These are phyloP conservation scores for Rhagonycha lutea DNA, from an alignment of 2,888 invertebrate genomes.

Conservation along the genomic window DNA sequence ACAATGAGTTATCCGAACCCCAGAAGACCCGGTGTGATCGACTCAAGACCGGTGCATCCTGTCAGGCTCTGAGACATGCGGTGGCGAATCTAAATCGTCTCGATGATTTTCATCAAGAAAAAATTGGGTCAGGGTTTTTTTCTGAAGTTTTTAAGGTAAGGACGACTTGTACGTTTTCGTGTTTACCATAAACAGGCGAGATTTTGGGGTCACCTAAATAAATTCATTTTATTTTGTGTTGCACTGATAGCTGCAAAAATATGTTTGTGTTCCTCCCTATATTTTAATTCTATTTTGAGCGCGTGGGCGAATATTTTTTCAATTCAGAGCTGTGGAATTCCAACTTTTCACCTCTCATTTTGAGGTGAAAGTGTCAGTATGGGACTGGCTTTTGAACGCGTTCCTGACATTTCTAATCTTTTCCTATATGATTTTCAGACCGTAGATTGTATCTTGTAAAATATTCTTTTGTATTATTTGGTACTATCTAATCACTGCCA, in stretches of 20 bases:
- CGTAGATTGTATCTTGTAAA: conserved; percentile 8
- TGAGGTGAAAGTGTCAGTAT: conserved; percentile 17
- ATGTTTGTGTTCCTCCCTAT: conserved; percentile 8
- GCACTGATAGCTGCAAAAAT: not conserved
- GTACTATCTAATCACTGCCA: not conserved
- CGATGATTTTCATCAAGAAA: conserved; percentile 92
- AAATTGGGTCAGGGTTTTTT: conserved; percentile 94
- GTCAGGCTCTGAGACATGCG: conserved; percentile 87
- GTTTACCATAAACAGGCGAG: not conserved
- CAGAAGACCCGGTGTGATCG: conserved; percentile 55
- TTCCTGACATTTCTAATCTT: conserved; percentile 16
- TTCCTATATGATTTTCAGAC: conserved; percentile 21
- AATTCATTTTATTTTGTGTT: not conserved
- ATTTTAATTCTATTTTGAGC: conserved; percentile 19
- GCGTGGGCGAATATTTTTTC: conserved; percentile 15
- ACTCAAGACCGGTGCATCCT: conserved; percentile 75
- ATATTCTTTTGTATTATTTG: not conserved
- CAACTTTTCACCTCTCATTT: conserved; percentile 11
- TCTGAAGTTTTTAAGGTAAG: conserved; percentile 97
- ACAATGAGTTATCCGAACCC: conserved; percentile 54
- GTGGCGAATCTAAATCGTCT: conserved; percentile 89
- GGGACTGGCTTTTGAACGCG: not conserved
- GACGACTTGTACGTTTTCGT: conserved; percentile 1
- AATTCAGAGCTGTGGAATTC: not conserved
- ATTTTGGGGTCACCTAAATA: not conserved